phyloP scores from a whole-genome alignment of 2,113 vertebrate species.

The Ursus arctos region DNA sequence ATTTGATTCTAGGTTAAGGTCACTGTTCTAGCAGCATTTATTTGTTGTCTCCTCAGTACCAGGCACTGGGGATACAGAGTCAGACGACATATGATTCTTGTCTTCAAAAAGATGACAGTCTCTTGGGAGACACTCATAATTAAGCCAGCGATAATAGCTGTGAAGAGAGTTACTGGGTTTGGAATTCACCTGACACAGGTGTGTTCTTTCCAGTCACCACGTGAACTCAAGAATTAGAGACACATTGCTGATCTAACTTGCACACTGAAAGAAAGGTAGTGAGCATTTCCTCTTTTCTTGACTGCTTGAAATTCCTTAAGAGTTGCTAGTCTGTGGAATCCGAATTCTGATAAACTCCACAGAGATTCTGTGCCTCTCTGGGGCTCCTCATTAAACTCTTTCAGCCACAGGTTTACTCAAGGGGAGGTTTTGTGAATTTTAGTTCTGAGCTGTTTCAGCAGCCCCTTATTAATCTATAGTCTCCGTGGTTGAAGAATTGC shows the following conservation, averaged over 20 bases:
- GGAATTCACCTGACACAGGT: background rate
- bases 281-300: background rate
- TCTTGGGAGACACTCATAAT: background rate
- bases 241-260: background rate
- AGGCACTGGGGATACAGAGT: background rate
- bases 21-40: background rate
- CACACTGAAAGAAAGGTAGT: background rate
- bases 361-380: background rate
- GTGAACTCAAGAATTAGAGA: background rate
- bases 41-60: background rate
- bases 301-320: background rate
- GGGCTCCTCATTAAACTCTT: background rate
- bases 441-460: background rate
- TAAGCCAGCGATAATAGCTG: background rate
- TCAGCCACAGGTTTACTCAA: background rate
- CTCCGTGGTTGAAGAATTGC: background rate
- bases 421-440: background rate
- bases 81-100: background rate
- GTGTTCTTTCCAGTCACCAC: background rate
- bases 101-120: background rate
- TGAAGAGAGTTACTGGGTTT: no score
- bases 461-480: background rate
- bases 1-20: background rate
- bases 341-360: background rate
- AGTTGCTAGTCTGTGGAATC: background rate